A percentile compares a stretch with the other conserved stretches of the same genome.
Conservation (phyloP, 2,797 vertebrate genomes). For the Poecile montanus region DNA sequence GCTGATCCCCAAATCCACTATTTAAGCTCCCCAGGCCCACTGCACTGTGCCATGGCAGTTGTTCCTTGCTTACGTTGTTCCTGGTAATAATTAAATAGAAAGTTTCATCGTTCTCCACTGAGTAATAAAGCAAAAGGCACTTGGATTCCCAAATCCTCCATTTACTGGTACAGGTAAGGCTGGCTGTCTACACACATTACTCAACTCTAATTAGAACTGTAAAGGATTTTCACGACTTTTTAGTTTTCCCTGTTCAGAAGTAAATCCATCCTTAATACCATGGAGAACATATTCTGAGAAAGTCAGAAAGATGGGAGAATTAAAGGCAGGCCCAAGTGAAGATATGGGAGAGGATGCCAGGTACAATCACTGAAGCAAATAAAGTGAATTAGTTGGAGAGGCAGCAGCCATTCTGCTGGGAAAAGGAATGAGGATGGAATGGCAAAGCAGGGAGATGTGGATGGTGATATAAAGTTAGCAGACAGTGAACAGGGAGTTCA, state of each 20-base stretch:
- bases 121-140: constrained; percentile 24
- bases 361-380: constrained; percentile 31
- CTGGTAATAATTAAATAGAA: background rate
- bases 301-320: constrained; percentile 26
- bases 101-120: background rate
- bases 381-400: constrained; percentile 39
- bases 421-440: background rate
- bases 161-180: constrained; percentile 2
- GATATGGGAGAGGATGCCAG: constrained; percentile 24
- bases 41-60: background rate
- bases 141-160: constrained; percentile 6
- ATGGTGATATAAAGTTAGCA: background rate
- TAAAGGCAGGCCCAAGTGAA: background rate
- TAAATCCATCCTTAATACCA: constrained; percentile 53
- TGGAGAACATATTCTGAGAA: background rate
- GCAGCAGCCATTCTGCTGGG: constrained; percentile 31
- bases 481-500: background rate
- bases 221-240: constrained; percentile 29
- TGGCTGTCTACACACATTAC: constrained; percentile 22
- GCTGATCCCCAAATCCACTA: background rate
- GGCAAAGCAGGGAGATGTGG: background rate
- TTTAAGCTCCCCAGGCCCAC: background rate
- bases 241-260: constrained; percentile 24
- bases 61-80: background rate
- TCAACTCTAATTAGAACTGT: constrained; percentile 38